These are phyloP conservation scores for Zaprionus ghesquierei DNA, from an alignment of 1,140 invertebrate genomes.

Conservation along the genomic window DNA sequence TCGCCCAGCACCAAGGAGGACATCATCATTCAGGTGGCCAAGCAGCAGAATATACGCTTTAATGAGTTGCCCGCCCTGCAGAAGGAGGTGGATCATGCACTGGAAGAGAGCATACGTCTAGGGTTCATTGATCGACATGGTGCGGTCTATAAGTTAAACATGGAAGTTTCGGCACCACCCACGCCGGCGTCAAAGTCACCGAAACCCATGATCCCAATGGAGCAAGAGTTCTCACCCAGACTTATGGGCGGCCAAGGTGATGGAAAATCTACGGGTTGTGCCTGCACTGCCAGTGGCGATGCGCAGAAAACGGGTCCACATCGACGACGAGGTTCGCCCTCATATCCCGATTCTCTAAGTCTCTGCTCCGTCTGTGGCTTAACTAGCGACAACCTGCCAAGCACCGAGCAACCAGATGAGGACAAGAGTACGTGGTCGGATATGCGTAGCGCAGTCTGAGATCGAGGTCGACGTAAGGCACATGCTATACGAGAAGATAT, in stretches of 20 bases:
- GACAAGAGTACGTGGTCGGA: neutral
- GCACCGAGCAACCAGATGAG: neutral
- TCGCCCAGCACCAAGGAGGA: constrained; percentile 30
- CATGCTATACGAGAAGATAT: too few species aligned
- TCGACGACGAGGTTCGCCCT: too few species aligned
- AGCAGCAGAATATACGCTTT: constrained; percentile 38
- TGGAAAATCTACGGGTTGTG: neutral
- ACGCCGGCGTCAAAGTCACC: too few species aligned
- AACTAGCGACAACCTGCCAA: neutral
- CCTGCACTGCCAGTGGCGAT: too few species aligned
- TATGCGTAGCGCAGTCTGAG: too few species aligned
- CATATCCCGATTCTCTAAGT: too few species aligned
- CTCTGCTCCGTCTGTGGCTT: constrained; percentile 15
- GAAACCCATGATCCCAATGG: neutral
- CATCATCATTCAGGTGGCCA: constrained; percentile 27
- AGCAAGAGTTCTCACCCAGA: neutral
- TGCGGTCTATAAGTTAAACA: neutral
- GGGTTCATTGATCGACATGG: constrained; percentile 20
- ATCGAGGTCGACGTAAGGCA: too few species aligned
- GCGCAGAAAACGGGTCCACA: too few species aligned
- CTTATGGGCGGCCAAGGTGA: constrained; percentile 14
- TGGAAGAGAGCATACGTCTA: constrained; percentile 8
- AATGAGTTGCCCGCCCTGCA: constrained; percentile 34
- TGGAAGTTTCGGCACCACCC: neutral
- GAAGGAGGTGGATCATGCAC: constrained; percentile 18